Percentiles rank a stretch among this genome's conserved stretches.
These are phyloP conservation scores for Microctonus aethiopoides DNA, from an alignment of 2,888 invertebrate genomes.

Conservation along the genomic window DNA sequence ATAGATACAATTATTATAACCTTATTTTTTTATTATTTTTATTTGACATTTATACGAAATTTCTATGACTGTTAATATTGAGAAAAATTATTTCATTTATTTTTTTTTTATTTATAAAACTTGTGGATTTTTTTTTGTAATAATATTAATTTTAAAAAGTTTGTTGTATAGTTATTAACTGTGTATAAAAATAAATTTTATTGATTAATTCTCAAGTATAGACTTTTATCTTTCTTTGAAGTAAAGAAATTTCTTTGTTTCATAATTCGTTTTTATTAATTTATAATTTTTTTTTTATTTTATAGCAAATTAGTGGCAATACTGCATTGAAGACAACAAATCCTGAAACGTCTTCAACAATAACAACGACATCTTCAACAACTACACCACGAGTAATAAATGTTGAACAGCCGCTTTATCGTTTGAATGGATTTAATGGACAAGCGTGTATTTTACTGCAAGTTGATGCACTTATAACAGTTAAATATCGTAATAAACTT, in stretches of 20 bases:
- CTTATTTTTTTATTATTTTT: neutral
- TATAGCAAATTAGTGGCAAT: constrained; percentile 48
- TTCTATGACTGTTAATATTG: too few relatives aligned
- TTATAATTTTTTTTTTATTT: constrained; percentile 14
- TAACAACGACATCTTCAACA: constrained; percentile 57
- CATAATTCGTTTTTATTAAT: neutral
- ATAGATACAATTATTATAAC: neutral
- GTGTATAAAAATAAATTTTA: too few relatives aligned
- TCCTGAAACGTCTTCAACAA: constrained; percentile 58
- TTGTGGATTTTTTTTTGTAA: neutral
- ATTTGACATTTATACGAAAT: neutral
- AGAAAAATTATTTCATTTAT: too few relatives aligned
- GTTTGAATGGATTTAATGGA: constrained; percentile 76
- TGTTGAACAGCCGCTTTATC: constrained; percentile 69
- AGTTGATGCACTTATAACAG: constrained; percentile 79
- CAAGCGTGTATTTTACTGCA: constrained; percentile 83
- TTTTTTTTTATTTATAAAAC: neutral
- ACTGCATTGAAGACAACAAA: constrained; percentile 67
- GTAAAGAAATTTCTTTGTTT: neutral
- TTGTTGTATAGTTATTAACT: too few relatives aligned
- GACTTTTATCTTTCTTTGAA: too few relatives aligned
- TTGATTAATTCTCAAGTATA: too few relatives aligned
- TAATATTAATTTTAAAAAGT: too few relatives aligned
- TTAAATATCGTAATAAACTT: constrained; percentile 77
- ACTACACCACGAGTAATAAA: constrained; percentile 67